phyloP scores from a whole-genome alignment of 2,888 invertebrate species.

The Alentia gelatinosa region DNA sequence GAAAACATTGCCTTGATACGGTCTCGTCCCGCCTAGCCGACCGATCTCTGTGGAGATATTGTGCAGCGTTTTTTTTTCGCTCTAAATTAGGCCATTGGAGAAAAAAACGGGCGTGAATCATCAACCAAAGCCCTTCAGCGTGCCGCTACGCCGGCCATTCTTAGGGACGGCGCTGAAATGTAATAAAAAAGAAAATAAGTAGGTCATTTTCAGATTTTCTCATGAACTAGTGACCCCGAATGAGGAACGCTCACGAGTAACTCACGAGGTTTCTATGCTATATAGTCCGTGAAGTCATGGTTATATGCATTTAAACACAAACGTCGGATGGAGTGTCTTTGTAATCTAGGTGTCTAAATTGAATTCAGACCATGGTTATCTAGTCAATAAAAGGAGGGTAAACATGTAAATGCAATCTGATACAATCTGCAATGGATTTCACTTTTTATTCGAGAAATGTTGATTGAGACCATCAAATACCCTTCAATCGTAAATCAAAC shows the following conservation, averaged over 20 bases:
- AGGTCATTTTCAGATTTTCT: constrained; percentile 39
- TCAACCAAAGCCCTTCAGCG: constrained; percentile 43
- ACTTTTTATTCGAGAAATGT: neutral
- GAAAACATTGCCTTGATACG: constrained; percentile 46
- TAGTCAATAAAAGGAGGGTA: neutral
- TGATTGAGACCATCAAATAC: neutral
- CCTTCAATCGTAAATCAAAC: neutral
- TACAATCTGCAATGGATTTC: neutral
- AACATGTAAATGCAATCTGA: constrained; percentile 1
- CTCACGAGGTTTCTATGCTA: neutral
- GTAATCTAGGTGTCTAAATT: no score
- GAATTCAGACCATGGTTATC: no score
- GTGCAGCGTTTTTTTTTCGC: constrained; percentile 35
- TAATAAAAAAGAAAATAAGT: constrained; percentile 44
- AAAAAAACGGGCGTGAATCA: constrained; percentile 50
- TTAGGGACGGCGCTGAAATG: neutral
- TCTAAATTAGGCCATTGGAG: constrained; percentile 49
- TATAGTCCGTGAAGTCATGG: no score
- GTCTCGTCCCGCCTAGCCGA: neutral
- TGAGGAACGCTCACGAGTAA: neutral
- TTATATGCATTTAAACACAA: no score
- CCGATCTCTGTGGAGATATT: constrained; percentile 39
- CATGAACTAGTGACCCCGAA: constrained; percentile 25
- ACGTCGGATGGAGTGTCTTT: no score
- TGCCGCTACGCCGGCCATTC: neutral